Base-by-base conservation (phyloP, 2,113 vertebrate species). In the Oplegnathus fasciatus region DNA sequence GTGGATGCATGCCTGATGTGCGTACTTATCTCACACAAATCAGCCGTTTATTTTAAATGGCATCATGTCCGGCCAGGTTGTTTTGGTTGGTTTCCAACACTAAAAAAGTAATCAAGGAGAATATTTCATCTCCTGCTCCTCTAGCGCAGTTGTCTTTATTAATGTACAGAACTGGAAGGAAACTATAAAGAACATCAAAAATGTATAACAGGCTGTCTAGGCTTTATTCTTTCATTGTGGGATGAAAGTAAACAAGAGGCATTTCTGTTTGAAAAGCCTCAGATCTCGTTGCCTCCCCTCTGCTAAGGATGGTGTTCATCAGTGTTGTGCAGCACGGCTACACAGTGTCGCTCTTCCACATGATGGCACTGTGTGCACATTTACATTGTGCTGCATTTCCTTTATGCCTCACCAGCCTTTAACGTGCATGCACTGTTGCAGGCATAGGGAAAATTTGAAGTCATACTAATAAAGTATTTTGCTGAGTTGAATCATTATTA, bases 351-450 rank as follows among this genome's bases (percentile, higher is more conserved):
- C 54, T 26, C 90, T 18, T 89, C 94, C 94, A 94, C 93, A 92
- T 80, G 93, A 91, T 91, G 93, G 94, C 94, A 88, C 93, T 95
- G 91, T 95, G 91, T 69, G 67, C 91, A 90, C 94, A 85, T 89
- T 89, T 81, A 91, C 85, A 71, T 62, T 68, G 44, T 44, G 66
- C 89, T 65, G 70, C 80, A 0, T 28, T 75, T n/a, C 20, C 83
- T 69, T 75, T 22, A 57, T 42, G 69, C 80, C 60, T 60, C 80
- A 60, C 44, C 81, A 48, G 78, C 80, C 77, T 80, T 73, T 37
- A 75, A 48, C 80, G 48, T 58, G 82, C 77, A 71, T 73, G 65
- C 74, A 30, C 54, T 17, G 4, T 26, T 75, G 80, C 67, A 69
- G 77, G 61, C 48, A 20, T n/a, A 14, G 58, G 17, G 77, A 28